Base-by-base conservation (phyloP, 2,888 invertebrate genomes). In the Drosophila atroscutellata region DNA sequence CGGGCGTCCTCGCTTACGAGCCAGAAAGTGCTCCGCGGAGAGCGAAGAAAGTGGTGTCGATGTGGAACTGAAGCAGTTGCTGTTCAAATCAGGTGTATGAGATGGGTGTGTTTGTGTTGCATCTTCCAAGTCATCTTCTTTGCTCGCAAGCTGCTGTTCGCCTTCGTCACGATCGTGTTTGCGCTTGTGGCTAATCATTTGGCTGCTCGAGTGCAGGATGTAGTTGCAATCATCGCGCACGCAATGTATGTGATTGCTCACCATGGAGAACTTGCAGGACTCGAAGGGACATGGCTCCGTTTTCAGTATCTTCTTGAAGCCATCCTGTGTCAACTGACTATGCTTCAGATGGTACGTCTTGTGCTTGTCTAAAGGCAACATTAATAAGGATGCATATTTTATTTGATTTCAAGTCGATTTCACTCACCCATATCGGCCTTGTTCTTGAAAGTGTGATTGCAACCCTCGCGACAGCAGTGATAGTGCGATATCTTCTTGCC, bases 291-390 rank as follows among this genome's bases (percentile, higher is more conserved):
- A 99, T 1, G 95, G 95, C 91, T 99, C 99, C 83, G 98, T 98
- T 93, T 99, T 99, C 96, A 99, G 97, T 93, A 98, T 99, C 93
- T 99, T 99, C 93, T 99, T 99, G 94, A 99, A 99, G 24, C 99
- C 99, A 92, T 99, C 99, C 76, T 97, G 95, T 47, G 97, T 97
- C 54, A 99, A 94, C 79, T 99, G 98, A 91, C 98, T 98, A 93
- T 99, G 99, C 93, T 99, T 99, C 91, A 99, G 97, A 93, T 99
- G 99, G 92, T 99, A 99, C 2, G 98, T 97, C 93, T 99, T 99
- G 94, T 99, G 99, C 94, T 99, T 99, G 94, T 99, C 99, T 99
- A 94, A 26, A 30, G 9, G 8, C 0, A 37, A 8, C 0, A 15
- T 42, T 0, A 26, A 28, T 11, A 24, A 4, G 15, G 2, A 45